These are phyloP conservation scores for Sebastes paucispinis DNA, from an alignment of 2,797 vertebrate species.

Conservation along the genomic window DNA sequence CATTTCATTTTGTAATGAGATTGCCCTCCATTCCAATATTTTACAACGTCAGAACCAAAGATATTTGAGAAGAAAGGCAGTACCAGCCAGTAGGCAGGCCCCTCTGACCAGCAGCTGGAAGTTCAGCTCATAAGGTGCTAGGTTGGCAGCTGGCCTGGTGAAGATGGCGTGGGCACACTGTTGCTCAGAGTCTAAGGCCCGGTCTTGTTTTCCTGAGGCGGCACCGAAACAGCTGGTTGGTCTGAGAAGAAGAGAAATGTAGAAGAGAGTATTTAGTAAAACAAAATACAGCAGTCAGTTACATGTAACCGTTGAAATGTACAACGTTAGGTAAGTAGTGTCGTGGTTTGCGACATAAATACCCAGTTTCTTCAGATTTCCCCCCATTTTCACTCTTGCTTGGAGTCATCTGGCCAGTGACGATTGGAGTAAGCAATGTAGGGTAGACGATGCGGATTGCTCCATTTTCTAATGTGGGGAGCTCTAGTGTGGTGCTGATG, in stretches of 20 bases:
- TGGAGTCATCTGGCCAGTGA: conserved; percentile 62
- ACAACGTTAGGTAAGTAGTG: neutral
- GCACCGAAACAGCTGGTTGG: conserved; percentile 91
- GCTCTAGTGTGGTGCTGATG: conserved; percentile 89
- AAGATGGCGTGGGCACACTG: conserved; percentile 85
- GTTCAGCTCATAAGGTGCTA: conserved; percentile 90
- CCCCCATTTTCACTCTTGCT: conserved; percentile 85
- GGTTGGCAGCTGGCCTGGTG: conserved; percentile 85
- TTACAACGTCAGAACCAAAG: conserved; percentile 6
- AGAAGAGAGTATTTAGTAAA: neutral
- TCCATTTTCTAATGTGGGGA: conserved; percentile 90
- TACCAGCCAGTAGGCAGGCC: conserved; percentile 95
- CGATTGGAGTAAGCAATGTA: conserved; percentile 85
- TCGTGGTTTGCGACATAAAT: neutral
- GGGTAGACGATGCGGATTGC: conserved; percentile 89
- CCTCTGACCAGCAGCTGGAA: conserved; percentile 96
- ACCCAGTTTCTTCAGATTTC: conserved; percentile 89
- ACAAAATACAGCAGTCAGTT: neutral
- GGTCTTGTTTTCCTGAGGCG: conserved; percentile 79
- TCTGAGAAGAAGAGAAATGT: conserved; percentile 67
- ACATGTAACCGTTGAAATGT: neutral
- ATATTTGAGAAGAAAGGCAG: neutral
- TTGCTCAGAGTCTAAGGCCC: conserved; percentile 67
- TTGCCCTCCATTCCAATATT: neutral
- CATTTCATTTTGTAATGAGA: neutral